These are phyloP conservation scores for Dryobates pubescens DNA, from an alignment of 2,797 vertebrate species.

Conservation along the genomic window DNA sequence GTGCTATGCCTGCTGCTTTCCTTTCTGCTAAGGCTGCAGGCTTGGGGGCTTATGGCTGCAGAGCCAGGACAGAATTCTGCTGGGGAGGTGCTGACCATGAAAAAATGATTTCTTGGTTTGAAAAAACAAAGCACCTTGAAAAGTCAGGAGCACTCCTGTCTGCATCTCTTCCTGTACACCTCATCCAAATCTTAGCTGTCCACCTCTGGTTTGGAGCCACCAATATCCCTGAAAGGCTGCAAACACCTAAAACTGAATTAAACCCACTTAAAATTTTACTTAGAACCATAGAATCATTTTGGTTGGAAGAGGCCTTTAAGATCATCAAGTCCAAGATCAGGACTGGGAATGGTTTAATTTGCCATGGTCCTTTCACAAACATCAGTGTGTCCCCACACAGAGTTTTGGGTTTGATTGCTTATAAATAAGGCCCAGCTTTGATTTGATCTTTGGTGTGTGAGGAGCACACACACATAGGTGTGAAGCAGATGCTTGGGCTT, in stretches of 20 bases:
- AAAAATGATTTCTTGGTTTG: neutral
- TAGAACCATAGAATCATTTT: too few species aligned
- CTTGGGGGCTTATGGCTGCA: neutral
- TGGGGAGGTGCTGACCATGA: neutral
- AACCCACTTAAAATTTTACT: neutral
- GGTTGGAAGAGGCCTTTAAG: too few species aligned
- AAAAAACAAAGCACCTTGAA: neutral
- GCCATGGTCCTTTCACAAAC: neutral
- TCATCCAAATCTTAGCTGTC: neutral
- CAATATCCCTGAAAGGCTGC: neutral
- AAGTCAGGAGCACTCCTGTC: neutral
- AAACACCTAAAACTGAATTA: neutral
- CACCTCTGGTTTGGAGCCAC: neutral
- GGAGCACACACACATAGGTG: neutral
- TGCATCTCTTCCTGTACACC: neutral
- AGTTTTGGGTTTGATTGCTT: neutral
- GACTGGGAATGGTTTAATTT: neutral
- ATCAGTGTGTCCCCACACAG: neutral
- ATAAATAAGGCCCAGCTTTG: neutral
- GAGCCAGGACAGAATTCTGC: neutral
- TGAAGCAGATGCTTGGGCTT: neutral
- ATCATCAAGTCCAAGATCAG: too few species aligned
- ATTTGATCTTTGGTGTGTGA: neutral
- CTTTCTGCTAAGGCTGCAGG: neutral
- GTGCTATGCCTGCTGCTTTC: neutral